phyloP scores from a whole-genome alignment of 2,888 invertebrate genomes.

The Melieria picta region DNA sequence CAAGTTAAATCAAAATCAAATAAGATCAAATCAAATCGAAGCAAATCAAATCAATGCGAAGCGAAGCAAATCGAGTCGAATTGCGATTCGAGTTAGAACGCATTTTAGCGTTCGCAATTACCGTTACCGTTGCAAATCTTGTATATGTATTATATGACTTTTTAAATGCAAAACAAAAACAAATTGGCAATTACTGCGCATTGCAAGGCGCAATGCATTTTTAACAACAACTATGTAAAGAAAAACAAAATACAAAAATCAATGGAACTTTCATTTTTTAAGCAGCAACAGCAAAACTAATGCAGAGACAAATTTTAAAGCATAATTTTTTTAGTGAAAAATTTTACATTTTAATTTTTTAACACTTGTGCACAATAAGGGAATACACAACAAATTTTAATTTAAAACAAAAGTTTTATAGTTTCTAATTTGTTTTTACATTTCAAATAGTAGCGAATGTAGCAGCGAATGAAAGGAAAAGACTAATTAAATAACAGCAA shows the following conservation, averaged over 20 bases:
- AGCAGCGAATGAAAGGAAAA: background rate
- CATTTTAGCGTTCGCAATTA: constrained; percentile 13
- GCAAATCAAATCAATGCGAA: background rate
- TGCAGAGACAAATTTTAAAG: constrained; percentile 7
- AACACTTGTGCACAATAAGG: constrained; percentile 15
- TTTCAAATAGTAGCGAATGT: background rate
- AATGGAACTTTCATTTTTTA: constrained; percentile 26
- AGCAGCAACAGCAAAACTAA: constrained; percentile 9
- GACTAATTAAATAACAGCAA: background rate
- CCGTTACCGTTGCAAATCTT: background rate
- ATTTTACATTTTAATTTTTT: constrained; percentile 33
- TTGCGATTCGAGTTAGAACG: background rate
- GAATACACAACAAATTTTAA: constrained; percentile 19
- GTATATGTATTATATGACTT: background rate
- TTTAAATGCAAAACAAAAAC: constrained; percentile 33
- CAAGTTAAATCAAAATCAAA: background rate
- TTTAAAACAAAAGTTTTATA: constrained; percentile 12
- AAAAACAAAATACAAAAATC: constrained; percentile 21
- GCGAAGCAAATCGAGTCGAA: background rate
- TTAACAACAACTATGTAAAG: constrained; percentile 44
- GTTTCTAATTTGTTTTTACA: too few species aligned
- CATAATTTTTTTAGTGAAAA: constrained; percentile 31
- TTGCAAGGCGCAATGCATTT: constrained; percentile 48
- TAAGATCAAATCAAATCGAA: background rate
- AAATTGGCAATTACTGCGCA: constrained; percentile 47